Conservation (phyloP, 2,888 invertebrate species). For the Eueremaeus valkanovi region DNA sequence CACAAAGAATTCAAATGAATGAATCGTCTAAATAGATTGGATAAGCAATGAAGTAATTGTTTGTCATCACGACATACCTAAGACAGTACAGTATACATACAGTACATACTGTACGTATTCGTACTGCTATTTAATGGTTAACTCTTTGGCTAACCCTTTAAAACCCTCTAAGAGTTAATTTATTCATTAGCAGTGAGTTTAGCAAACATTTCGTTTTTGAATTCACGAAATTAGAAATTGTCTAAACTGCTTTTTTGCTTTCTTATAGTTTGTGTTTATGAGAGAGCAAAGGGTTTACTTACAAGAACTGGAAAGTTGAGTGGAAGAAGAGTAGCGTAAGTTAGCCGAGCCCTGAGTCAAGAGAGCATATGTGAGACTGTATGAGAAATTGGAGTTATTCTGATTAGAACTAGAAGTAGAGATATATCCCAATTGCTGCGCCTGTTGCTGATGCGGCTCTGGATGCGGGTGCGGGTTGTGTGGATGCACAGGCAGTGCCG, state of each 20-base stretch:
- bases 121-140: background rate
- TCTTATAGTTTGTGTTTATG: background rate
- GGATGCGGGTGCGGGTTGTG: background rate
- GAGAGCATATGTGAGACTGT: constrained; percentile 37
- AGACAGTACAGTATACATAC: background rate
- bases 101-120: no score
- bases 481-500: constrained; percentile 1
- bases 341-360: constrained; percentile 35
- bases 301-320: constrained; percentile 9
- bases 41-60: constrained; percentile 25
- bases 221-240: background rate
- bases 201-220: background rate
- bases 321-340: background rate
- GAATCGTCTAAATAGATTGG: background rate
- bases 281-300: constrained; percentile 8
- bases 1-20: constrained; percentile 2
- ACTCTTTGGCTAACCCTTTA: background rate
- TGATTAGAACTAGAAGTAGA: background rate
- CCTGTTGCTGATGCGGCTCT: constrained; percentile 31
- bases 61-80: constrained; percentile 31
- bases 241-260: background rate
- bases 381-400: constrained; percentile 31
- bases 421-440: constrained; percentile 28
- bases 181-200: background rate
- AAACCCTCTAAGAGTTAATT: background rate